These are phyloP conservation scores for Ovis canadensis DNA, from an alignment of 2,113 vertebrate genomes.

Conservation along the genomic window DNA sequence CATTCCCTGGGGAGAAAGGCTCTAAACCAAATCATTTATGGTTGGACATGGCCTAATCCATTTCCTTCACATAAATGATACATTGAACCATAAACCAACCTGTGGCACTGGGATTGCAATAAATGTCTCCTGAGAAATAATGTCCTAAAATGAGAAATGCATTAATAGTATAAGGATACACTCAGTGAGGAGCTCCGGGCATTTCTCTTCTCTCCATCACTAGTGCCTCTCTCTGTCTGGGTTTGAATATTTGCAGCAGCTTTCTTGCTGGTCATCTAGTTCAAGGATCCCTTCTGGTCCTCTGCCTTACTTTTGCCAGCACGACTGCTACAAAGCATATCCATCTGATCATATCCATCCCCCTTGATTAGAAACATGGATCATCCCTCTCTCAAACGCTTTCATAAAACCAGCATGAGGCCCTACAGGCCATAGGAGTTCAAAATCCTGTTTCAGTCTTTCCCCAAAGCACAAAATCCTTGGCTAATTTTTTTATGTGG, in stretches of 20 bases:
- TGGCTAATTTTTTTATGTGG: neutral
- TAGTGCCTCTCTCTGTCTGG: neutral
- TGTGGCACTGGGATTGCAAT: neutral
- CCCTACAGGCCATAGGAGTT: neutral
- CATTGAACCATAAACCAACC: neutral
- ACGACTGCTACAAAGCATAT: neutral
- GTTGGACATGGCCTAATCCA: neutral
- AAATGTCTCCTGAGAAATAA: neutral
- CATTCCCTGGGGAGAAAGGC: neutral
- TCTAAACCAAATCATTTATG: neutral
- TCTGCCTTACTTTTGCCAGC: fast-evolving
- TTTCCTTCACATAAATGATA: neutral
- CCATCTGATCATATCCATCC: neutral
- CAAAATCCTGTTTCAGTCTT: neutral
- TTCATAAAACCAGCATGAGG: neutral
- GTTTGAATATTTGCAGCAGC: neutral
- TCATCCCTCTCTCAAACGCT: neutral
- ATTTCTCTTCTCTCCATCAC: neutral
- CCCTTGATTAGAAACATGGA: neutral
- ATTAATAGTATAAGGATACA: neutral
- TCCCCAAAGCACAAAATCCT: neutral
- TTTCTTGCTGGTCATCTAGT: neutral
- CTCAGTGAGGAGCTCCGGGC: neutral
- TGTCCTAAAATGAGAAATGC: neutral
- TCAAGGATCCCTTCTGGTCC: neutral